Evolutionary conservation across 2,113 vertebrate genomes (phyloP), one percentile per base, ranked within the genome.

Genomic region (Elgaria multicarinata): DNA sequence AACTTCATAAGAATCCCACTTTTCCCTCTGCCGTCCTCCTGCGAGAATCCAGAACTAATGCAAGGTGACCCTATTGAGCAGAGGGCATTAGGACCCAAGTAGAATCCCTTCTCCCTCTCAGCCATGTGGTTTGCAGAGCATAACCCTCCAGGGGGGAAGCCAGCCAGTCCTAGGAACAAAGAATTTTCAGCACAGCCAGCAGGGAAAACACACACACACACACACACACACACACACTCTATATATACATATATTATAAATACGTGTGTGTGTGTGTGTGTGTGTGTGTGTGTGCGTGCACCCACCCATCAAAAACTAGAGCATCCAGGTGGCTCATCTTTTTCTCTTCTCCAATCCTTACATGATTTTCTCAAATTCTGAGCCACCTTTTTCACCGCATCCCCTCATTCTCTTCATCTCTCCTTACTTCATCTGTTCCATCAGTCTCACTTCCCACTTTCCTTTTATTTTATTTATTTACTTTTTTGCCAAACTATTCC

Each of bases 161-260:
- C 55, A 72, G 42, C 31, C 69, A 75, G 80, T 36, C 71, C 42
- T 66, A 64, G 42, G 58, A 89, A 76, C 80, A 83, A 83, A 89
- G 72, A 83, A 87, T 83, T 33, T 28, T 46, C 69, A 66, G 55
- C 26, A 36, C 55, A 75, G 87, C 87, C 80, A 67, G 80, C 58
- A 64, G 14, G 72, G 58, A 39, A 66, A 18, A n/a, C 55, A 75
- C 69, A 83, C 69, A 36, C 72, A 39, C 8, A 69, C 7, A 2
- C n/a, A 39, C 72, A 33, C 7, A n/a, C 72, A 50, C n/a, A 39
- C 2, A 74, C 13, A 33, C 8, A 31, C n/a, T n/a, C n/a, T n/a
- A 50, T 50, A 50, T 8, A 18, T 22, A 62, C 3, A 62, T 62
- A n/a, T n/a, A n/a, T n/a, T n/a, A n/a, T n/a, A n/a, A n/a, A n/a